phyloP scores from a whole-genome alignment of 2,797 vertebrate genomes.

The Hemitrygon akajei region DNA sequence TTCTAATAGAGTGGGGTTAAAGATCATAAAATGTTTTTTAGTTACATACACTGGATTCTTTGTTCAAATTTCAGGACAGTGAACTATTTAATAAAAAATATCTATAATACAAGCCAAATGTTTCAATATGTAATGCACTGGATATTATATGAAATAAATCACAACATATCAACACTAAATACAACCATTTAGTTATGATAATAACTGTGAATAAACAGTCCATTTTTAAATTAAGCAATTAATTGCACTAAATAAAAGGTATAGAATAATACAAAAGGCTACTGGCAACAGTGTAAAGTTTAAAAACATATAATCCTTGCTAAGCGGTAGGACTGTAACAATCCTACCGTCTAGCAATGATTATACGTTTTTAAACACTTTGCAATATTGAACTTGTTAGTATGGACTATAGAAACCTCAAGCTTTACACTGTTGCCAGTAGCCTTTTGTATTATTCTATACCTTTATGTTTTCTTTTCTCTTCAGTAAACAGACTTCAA shows the following conservation, averaged over 20 bases:
- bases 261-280: neutral
- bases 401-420: neutral
- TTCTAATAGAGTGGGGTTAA: neutral
- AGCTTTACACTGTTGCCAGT: neutral
- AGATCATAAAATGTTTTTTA: neutral
- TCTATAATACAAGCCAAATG: neutral
- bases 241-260: too few species aligned
- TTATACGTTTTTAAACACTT: neutral
- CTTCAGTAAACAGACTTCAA: neutral
- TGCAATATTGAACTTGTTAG: neutral
- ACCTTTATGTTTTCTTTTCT: neutral
- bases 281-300: neutral
- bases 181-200: neutral
- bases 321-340: too few species aligned
- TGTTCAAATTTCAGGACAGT: neutral
- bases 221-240: too few species aligned
- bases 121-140: neutral
- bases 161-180: neutral
- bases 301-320: neutral
- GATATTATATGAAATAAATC: neutral
- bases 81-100: neutral
- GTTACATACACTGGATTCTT: neutral
- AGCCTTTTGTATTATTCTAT: neutral
- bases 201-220: too few species aligned
- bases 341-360: too few species aligned